A percentile compares a stretch with the other conserved stretches of the same genome.
These are phyloP conservation scores for Volucella bombylans DNA, from an alignment of 2,888 invertebrate species.

Conservation along the genomic window DNA sequence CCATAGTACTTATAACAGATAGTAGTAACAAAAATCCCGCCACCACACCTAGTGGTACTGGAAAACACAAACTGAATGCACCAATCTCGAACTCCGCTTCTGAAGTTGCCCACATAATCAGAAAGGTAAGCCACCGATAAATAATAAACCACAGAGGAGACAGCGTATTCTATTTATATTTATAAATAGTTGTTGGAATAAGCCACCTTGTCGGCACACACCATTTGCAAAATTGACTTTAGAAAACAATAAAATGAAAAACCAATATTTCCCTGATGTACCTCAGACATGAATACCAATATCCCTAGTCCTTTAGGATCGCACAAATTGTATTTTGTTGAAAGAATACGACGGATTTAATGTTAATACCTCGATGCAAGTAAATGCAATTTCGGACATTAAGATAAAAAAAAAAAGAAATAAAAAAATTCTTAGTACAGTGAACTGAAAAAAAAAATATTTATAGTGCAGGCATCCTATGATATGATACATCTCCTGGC, in stretches of 20 bases:
- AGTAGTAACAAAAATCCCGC: slow-evolving; percentile 78
- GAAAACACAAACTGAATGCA: slow-evolving; percentile 84
- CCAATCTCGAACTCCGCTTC: slow-evolving; percentile 83
- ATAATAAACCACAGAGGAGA: background rate
- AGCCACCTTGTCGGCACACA: slow-evolving; percentile 36
- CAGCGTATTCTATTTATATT: slow-evolving; percentile 45
- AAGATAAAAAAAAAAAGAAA: too few species aligned
- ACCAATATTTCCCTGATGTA: too few species aligned
- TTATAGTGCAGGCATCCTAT: too few species aligned
- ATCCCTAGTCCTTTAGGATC: too few species aligned
- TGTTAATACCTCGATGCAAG: too few species aligned
- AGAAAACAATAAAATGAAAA: slow-evolving; percentile 80
- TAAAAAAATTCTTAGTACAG: too few species aligned
- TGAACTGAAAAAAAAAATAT: too few species aligned
- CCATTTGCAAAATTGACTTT: slow-evolving; percentile 52
- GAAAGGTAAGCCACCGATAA: slow-evolving; percentile 91
- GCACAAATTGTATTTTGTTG: too few species aligned
- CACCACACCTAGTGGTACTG: slow-evolving; percentile 76
- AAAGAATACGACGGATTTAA: too few species aligned
- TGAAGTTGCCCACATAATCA: slow-evolving; percentile 89
- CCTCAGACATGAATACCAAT: too few species aligned
- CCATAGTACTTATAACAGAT: slow-evolving; percentile 78
- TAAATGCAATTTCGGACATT: too few species aligned
- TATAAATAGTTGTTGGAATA: slow-evolving; percentile 62
- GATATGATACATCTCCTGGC: too few species aligned